Evolutionary conservation across 2,888 invertebrate genomes (phyloP).

Genomic region (Platerodrilus igneus): DNA sequence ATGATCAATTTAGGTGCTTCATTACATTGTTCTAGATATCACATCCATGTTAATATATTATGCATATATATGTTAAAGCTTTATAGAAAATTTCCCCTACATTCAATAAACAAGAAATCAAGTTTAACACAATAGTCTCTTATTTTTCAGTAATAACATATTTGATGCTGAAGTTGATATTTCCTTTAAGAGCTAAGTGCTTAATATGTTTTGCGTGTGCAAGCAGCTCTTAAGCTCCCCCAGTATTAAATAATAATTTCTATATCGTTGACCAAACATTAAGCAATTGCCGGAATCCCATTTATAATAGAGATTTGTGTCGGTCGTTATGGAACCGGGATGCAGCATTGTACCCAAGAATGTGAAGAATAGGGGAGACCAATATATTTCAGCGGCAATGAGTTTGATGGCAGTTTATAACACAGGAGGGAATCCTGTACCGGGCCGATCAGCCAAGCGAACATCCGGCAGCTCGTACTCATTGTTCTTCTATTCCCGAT

Average conservation of each 20-base stretch:
- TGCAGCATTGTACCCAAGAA: slow-evolving; percentile 32
- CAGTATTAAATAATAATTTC: slow-evolving; percentile 41
- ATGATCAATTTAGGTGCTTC: too few species aligned
- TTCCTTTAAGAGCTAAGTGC: too few species aligned
- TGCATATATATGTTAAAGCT: too few species aligned
- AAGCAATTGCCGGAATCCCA: slow-evolving; percentile 38
- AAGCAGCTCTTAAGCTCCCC: slow-evolving; percentile 15
- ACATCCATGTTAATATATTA: too few species aligned
- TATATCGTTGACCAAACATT: slow-evolving; percentile 42
- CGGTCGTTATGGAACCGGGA: slow-evolving; percentile 26
- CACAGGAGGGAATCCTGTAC: slow-evolving; percentile 35
- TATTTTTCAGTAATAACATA: too few species aligned
- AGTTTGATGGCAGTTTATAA: slow-evolving; percentile 37
- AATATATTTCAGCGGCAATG: slow-evolving; percentile 40
- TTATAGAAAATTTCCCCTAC: too few species aligned
- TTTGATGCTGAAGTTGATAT: too few species aligned
- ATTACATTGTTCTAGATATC: too few species aligned
- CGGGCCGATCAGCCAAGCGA: slow-evolving; percentile 41
- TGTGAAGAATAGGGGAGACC: slow-evolving; percentile 38
- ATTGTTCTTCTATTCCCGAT: slow-evolving; percentile 33
- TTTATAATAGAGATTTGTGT: slow-evolving; percentile 34
- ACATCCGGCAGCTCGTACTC: slow-evolving; percentile 39
- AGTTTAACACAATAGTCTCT: too few species aligned
- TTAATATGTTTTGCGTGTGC: too few species aligned
- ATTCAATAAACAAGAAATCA: too few species aligned